These are phyloP conservation scores for Lypha dubia DNA, from an alignment of 2,888 invertebrate genomes.

Conservation along the genomic window DNA sequence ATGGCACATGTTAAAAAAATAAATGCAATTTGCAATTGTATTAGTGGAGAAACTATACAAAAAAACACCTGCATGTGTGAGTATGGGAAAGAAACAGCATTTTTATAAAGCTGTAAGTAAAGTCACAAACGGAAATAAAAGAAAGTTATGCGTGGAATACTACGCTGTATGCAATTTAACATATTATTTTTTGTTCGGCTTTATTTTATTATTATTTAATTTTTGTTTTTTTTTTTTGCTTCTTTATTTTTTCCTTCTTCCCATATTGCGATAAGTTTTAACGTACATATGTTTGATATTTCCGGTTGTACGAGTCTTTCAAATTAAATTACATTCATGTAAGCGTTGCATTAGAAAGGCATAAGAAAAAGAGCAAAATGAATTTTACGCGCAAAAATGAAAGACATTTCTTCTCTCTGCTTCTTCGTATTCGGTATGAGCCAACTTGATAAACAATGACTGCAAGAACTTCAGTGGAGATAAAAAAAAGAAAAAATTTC, in stretches of 20 bases:
- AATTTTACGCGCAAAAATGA: constrained; percentile 34
- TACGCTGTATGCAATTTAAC: constrained; percentile 37
- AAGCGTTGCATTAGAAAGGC: constrained; percentile 29
- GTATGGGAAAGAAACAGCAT: background rate
- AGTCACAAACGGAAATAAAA: background rate
- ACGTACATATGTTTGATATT: constrained; percentile 60
- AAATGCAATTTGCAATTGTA: constrained; percentile 10
- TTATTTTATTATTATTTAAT: background rate
- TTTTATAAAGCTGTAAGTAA: constrained; percentile 35
- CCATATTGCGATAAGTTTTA: constrained; percentile 30
- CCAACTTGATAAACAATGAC: constrained; percentile 45
- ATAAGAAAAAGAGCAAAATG: constrained; percentile 9
- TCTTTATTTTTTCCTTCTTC: background rate
- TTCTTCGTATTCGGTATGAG: background rate
- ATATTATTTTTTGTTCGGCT: background rate
- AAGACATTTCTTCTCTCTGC: constrained; percentile 17
- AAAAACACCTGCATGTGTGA: background rate
- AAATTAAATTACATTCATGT: constrained; percentile 62
- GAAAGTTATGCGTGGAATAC: constrained; percentile 46
- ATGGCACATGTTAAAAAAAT: too few species aligned
- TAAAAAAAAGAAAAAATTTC: background rate
- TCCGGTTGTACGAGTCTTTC: constrained; percentile 59
- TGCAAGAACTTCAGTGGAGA: background rate
- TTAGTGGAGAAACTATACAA: background rate
- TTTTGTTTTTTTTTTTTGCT: too few species aligned